A percentile compares a stretch with the other conserved stretches of the same genome.
Evolutionary conservation across 2,888 invertebrate species (phyloP).

Genomic region (Nemurella pictetii): DNA sequence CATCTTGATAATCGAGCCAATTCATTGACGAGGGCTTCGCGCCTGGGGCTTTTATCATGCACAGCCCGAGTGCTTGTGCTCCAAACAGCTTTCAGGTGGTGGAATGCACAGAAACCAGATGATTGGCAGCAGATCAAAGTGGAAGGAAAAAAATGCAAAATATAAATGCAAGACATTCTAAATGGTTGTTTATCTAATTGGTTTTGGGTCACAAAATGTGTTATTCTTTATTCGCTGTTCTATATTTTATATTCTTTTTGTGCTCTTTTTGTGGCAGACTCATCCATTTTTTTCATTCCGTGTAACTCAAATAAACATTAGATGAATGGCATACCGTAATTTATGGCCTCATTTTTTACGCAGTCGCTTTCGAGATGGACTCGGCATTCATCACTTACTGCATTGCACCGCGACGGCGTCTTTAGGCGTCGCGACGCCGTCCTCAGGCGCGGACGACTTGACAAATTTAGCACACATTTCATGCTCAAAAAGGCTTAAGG

Average conservation of each 20-base stretch:
- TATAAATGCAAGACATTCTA: neutral
- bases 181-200: neutral
- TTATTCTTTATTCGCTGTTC: neutral
- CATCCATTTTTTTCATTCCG: neutral
- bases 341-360: neutral
- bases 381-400: neutral
- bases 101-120: neutral
- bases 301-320: neutral
- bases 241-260: neutral
- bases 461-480: neutral
- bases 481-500: neutral
- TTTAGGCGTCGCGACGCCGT: neutral
- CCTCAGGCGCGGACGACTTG: neutral
- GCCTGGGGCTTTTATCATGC: neutral
- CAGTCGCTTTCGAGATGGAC: neutral
- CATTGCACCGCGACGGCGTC: neutral
- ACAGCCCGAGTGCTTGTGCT: neutral
- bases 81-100: neutral
- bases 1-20: neutral
- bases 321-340: neutral
- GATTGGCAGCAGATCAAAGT: neutral
- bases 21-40: neutral
- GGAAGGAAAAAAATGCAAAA: neutral
- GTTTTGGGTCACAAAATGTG: neutral
- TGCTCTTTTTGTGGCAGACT: neutral